These are phyloP conservation scores for Mythimna impura DNA, from an alignment of 2,888 invertebrate genomes.

Conservation along the genomic window DNA sequence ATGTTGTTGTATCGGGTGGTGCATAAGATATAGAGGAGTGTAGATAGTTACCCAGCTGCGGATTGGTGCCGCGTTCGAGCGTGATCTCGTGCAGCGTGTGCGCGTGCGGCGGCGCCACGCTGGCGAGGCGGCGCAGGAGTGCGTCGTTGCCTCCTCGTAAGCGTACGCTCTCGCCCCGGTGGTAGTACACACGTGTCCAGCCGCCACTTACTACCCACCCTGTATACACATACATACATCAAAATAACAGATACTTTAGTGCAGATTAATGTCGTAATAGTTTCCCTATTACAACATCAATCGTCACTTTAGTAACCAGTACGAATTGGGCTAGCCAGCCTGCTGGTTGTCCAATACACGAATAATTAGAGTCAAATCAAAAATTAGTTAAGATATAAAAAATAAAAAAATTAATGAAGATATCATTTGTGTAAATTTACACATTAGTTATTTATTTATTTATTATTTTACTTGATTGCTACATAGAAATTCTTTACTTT, in stretches of 20 bases:
- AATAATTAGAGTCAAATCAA: no score
- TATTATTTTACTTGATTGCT: no score
- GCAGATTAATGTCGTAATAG: no score
- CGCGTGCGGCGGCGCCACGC: slow-evolving; percentile 94
- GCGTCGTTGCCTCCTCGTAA: slow-evolving; percentile 95
- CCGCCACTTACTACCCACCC: slow-evolving; percentile 89
- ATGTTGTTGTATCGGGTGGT: background rate
- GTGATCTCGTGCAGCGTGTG: slow-evolving; percentile 94
- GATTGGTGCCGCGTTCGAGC: slow-evolving; percentile 94
- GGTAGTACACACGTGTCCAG: slow-evolving; percentile 96
- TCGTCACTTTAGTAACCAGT: no score
- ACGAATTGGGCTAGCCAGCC: no score
- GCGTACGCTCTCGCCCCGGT: slow-evolving; percentile 97
- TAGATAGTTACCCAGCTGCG: slow-evolving; percentile 92
- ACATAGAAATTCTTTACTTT: no score
- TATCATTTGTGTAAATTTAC: no score
- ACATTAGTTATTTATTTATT: no score
- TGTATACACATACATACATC: background rate
- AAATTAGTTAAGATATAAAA: no score
- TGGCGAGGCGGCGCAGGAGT: slow-evolving; percentile 94
- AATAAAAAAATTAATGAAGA: no score
- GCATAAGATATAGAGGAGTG: background rate
- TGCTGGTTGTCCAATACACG: no score
- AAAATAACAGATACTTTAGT: background rate
- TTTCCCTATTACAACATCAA: no score